Percentiles rank a stretch among this genome's conserved stretches.
Conservation (phyloP, 1,140 invertebrate genomes). For the Forficula auricularia region DNA sequence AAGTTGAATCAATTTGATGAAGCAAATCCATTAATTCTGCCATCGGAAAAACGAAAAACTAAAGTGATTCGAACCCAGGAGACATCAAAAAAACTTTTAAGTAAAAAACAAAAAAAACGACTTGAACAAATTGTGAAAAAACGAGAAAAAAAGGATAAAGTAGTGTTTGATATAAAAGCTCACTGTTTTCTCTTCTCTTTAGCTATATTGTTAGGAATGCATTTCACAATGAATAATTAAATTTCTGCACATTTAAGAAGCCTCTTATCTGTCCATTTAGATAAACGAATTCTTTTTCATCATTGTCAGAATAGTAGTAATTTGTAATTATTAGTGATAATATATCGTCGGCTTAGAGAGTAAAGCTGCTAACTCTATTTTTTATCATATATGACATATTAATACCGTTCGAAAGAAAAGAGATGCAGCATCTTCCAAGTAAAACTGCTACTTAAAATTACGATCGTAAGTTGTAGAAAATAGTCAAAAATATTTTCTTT, state of each 20-base stretch:
- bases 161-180: constrained; percentile 24
- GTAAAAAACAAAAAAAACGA: constrained; percentile 71
- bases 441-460: no score
- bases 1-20: constrained; percentile 44
- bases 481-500: no score
- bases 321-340: no score
- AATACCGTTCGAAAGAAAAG: no score
- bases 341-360: no score
- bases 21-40: constrained; percentile 62
- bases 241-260: neutral
- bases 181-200: neutral
- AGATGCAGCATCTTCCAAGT: no score
- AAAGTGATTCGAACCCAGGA: constrained; percentile 38
- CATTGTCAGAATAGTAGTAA: no score
- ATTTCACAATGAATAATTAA: neutral
- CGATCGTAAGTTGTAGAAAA: no score
- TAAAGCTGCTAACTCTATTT: no score
- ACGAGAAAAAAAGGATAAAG: constrained; percentile 75
- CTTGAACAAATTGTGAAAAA: constrained; percentile 72
- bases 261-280: no score
- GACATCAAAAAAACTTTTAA: constrained; percentile 44
- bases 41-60: constrained; percentile 62
- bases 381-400: no score
- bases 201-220: neutral
- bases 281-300: no score